Conservation (phyloP, 2,888 invertebrate species). For the Nomada goodeniana region DNA sequence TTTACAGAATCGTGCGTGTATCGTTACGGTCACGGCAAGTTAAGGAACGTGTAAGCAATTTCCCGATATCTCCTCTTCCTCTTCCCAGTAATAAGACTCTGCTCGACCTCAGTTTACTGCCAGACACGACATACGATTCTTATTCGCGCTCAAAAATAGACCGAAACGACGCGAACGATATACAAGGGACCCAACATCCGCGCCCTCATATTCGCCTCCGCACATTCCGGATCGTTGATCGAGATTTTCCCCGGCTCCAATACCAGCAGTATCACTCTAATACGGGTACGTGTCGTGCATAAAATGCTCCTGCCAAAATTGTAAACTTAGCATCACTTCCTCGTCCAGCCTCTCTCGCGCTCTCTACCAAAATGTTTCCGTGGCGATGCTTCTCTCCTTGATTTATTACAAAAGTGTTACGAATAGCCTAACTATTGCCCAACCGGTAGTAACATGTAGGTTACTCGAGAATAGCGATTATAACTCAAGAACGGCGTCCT, state of each 20-base stretch:
- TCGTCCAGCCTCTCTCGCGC: neutral
- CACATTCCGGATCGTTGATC: constrained; percentile 39
- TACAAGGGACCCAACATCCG: constrained; percentile 33
- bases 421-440: neutral
- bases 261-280: constrained; percentile 2
- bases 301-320: constrained; percentile 2
- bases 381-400: neutral
- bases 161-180: constrained; percentile 31
- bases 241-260: constrained; percentile 20
- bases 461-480: constrained; percentile 24
- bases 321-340: neutral
- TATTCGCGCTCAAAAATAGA: constrained; percentile 43
- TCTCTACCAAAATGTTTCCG: neutral
- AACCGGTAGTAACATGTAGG: constrained; percentile 6
- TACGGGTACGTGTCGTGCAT: neutral
- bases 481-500: constrained; percentile 11
- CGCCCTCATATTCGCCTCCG: constrained; percentile 51
- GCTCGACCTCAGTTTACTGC: constrained; percentile 7
- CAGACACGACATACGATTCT: constrained; percentile 5
- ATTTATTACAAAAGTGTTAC: neutral
- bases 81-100: constrained; percentile 4
- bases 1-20: neutral
- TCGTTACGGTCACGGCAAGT: neutral
- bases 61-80: constrained; percentile 9
- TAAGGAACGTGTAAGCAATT: neutral